Evolutionary conservation across 2,888 invertebrate genomes (phyloP).

Genomic region (Taenaris catops): DNA sequence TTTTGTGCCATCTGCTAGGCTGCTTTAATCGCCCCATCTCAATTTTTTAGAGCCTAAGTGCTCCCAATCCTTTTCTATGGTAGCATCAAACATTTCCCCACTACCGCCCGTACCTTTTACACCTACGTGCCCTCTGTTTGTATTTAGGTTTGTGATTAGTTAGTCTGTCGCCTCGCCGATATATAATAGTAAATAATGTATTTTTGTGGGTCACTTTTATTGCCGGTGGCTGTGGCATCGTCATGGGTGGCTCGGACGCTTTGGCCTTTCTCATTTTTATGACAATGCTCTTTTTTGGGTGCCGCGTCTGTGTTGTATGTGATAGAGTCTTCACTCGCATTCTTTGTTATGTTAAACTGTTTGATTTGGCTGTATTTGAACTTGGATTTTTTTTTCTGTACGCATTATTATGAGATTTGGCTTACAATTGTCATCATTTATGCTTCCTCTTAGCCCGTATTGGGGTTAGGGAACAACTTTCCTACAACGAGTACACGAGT

Average conservation of each 20-base stretch:
- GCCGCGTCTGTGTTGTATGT: constrained; percentile 25
- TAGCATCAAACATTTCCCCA: constrained; percentile 48
- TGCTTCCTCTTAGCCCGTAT: constrained; percentile 1
- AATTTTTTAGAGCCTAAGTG: no score
- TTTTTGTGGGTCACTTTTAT: constrained; percentile 74
- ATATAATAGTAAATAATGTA: constrained; percentile 77
- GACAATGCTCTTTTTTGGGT: constrained; percentile 27
- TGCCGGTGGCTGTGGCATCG: constrained; percentile 55
- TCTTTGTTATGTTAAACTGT: constrained; percentile 30
- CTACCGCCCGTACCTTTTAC: constrained; percentile 60
- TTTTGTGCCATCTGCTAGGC: no score
- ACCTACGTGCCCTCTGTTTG: constrained; percentile 54
- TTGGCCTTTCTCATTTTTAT: constrained; percentile 31
- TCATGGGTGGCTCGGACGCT: constrained; percentile 63
- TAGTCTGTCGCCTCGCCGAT: constrained; percentile 68
- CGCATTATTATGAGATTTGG: constrained; percentile 6
- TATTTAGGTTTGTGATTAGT: constrained; percentile 73
- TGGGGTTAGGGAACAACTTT: neutral
- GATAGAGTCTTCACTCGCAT: constrained; percentile 22
- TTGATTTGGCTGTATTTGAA: constrained; percentile 22
- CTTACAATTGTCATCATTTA: constrained; percentile 1
- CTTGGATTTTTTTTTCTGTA: constrained; percentile 9
- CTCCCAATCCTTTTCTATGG: constrained; percentile 53
- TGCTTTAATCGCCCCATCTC: no score
- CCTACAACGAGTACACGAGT: no score